Percentiles rank a stretch among this genome's conserved stretches.
phyloP scores from a whole-genome alignment of 2,797 vertebrate species.

The Periophthalmus magnuspinnatus region DNA sequence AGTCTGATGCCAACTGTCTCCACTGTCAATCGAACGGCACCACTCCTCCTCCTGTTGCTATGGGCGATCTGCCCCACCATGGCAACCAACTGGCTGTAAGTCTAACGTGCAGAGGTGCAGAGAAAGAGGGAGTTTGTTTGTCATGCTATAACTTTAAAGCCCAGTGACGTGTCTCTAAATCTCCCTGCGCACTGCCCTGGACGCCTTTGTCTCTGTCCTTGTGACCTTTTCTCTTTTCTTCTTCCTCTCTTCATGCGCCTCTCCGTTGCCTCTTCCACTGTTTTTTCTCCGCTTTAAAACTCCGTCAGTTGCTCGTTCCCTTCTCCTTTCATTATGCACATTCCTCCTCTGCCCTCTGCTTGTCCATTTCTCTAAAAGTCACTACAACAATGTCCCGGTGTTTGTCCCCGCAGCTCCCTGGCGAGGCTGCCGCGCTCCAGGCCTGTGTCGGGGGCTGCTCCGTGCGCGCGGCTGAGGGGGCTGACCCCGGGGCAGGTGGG shows the following conservation, averaged over 20 bases:
- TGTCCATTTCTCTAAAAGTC: conserved; percentile 27
- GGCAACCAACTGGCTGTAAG: conserved; percentile 89
- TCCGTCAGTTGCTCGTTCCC: conserved; percentile 42
- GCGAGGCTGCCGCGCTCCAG: conserved; percentile 77
- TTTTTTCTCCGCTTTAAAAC: conserved; percentile 58
- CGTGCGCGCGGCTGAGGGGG: conserved; percentile 75
- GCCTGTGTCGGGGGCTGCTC: conserved; percentile 67
- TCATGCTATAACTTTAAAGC: conserved; percentile 82
- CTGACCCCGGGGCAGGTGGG: conserved; percentile 78
- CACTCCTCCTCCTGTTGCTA: conserved; percentile 87
- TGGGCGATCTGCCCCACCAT: conserved; percentile 83
- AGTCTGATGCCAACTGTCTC: conserved; percentile 87
- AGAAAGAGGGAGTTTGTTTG: conserved; percentile 78
- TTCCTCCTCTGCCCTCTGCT: conserved; percentile 22
- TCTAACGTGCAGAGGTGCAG: conserved; percentile 64
- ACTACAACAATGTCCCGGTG: conserved; percentile 12
- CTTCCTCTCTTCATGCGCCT: conserved; percentile 48
- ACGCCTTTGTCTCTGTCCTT: conserved; percentile 67
- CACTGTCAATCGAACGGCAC: conserved; percentile 83
- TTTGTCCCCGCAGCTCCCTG: conserved; percentile 70
- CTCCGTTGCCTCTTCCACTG: conserved; percentile 49
- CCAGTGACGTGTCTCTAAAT: conserved; percentile 78
- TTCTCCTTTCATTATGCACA: conserved; percentile 30
- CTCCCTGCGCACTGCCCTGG: conserved; percentile 67
- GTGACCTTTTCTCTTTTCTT: conserved; percentile 74